These are phyloP conservation scores for Trematocara variabile DNA, from an alignment of 2,113 vertebrate genomes.

Conservation along the genomic window DNA sequence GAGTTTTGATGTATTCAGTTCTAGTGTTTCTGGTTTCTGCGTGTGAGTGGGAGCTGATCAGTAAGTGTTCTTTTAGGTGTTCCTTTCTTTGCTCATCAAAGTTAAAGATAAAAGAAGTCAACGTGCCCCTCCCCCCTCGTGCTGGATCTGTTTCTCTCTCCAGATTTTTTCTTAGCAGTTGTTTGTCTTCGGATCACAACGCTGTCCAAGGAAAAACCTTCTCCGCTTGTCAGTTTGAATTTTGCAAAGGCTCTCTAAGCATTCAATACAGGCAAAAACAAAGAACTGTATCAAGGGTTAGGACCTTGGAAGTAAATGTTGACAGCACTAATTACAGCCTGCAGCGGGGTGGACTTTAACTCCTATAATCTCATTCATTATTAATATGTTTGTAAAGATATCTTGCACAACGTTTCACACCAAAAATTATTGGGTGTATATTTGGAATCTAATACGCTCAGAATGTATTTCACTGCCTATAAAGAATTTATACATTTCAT, in stretches of 20 bases:
- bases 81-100: slow-evolving; percentile 46
- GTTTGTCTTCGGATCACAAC: not conserved
- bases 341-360: not conserved
- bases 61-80: slow-evolving; percentile 35
- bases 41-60: slow-evolving; percentile 51
- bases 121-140: not conserved
- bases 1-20: slow-evolving; percentile 54
- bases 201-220: not conserved
- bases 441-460: not conserved
- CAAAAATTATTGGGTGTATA: not conserved
- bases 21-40: slow-evolving; percentile 25
- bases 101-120: slow-evolving; percentile 38
- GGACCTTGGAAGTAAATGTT: not conserved
- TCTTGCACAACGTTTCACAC: not conserved
- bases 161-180: not conserved
- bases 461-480: not conserved
- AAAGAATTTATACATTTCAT: not conserved
- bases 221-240: not conserved
- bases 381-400: not conserved
- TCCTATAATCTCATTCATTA: not conserved
- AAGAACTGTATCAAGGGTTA: not conserved
- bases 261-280: not conserved
- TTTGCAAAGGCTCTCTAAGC: not conserved
- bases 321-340: not conserved
- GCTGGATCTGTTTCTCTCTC: slow-evolving; percentile 5